A percentile compares a stretch with the other conserved stretches of the same genome.
These are phyloP conservation scores for Esox masquinongy DNA, from an alignment of 2,797 vertebrate genomes.

Conservation along the genomic window DNA sequence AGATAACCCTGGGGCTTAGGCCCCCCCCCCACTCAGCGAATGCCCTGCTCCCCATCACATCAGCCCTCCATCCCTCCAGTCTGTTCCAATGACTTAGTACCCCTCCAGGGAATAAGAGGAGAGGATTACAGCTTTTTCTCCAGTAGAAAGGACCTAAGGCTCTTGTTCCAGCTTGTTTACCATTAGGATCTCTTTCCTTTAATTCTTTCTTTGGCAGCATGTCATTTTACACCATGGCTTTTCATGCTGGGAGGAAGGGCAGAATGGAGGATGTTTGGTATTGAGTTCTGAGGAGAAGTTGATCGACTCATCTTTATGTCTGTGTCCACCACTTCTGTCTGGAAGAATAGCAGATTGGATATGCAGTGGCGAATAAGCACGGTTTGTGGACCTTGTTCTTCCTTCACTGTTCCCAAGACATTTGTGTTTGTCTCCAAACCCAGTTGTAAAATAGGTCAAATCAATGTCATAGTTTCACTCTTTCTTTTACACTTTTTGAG, in stretches of 20 bases:
- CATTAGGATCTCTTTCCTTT: constrained; percentile 27
- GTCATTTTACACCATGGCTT: constrained; percentile 16
- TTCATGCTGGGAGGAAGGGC: constrained; percentile 5
- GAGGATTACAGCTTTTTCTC: constrained; percentile 35
- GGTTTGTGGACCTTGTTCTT: constrained; percentile 33
- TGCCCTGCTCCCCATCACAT: constrained; percentile 5
- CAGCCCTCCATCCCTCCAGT: constrained; percentile 19
- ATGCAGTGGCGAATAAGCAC: constrained; percentile 19
- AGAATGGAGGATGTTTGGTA: constrained; percentile 1
- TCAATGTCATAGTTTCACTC: background rate
- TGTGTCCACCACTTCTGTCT: constrained; percentile 13
- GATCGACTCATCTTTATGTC: constrained; percentile 8
- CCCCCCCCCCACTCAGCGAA: constrained; percentile 21
- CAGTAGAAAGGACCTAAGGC: constrained; percentile 32
- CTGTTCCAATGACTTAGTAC: constrained; percentile 26
- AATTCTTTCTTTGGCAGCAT: constrained; percentile 10
- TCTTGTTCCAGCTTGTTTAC: constrained; percentile 40
- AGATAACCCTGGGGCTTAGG: constrained; percentile 32
- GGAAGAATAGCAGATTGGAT: constrained; percentile 27
- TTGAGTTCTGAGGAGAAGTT: constrained; percentile 9
- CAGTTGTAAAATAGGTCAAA: background rate
- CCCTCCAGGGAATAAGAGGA: constrained; percentile 16
- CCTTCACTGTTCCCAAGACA: constrained; percentile 23
- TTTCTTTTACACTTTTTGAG: background rate
- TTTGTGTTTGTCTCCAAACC: constrained; percentile 24